Conservation (phyloP, 2,113 vertebrate genomes). For the Delphinapterus leucas region DNA sequence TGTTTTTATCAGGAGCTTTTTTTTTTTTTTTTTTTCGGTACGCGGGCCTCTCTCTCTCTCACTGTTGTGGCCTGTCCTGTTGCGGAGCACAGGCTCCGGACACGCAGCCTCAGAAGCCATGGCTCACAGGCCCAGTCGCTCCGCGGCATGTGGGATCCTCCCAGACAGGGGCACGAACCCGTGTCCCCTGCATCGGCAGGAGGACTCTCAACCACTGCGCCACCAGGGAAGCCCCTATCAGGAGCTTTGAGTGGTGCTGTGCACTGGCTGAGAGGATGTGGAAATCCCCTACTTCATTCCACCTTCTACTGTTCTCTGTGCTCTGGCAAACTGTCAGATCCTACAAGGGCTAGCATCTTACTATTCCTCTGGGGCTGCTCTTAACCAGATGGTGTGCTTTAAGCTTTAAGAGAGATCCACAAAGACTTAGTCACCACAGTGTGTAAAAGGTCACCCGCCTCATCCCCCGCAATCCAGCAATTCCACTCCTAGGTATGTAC, state of each 20-base stretch:
- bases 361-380: too few relatives aligned
- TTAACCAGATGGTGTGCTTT: neutral
- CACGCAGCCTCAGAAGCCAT: too few relatives aligned
- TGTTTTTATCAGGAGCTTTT: neutral
- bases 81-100: neutral
- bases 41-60: too few relatives aligned
- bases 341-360: neutral
- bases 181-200: too few relatives aligned
- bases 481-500: neutral
- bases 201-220: neutral
- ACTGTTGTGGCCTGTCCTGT: too few relatives aligned
- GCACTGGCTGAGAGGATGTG: neutral
- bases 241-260: neutral
- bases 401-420: neutral
- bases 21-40: neutral
- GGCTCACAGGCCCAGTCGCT: too few relatives aligned
- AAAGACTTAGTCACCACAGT: neutral
- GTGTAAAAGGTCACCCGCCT: neutral
- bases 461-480: neutral
- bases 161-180: fast-evolving
- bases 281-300: too few relatives aligned
- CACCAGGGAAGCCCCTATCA: fast-evolving
- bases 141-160: fast-evolving
- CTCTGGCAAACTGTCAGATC: neutral
- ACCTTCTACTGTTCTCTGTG: fast-evolving